Percentiles rank a stretch among this genome's conserved stretches.
These are phyloP conservation scores for Geodia barretti DNA, from an alignment of 37 sponge, comb jelly and placozoan species.

Conservation along the genomic window DNA sequence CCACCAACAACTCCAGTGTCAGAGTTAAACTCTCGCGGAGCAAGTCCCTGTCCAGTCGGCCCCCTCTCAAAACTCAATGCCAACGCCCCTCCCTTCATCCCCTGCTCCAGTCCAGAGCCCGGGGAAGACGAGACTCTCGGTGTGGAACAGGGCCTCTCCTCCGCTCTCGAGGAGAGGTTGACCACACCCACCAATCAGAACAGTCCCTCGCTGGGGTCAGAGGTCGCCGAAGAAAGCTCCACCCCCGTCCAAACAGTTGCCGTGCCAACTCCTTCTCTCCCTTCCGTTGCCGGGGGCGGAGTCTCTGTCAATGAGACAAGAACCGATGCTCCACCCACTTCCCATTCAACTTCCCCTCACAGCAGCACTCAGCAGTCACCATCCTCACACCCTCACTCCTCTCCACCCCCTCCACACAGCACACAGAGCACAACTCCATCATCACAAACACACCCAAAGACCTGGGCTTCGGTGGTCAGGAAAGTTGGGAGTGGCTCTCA, in stretches of 20 bases:
- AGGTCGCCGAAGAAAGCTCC: background rate
- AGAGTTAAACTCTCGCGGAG: background rate
- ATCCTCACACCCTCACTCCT: background rate
- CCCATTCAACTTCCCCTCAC: background rate
- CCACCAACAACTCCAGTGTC: conserved; percentile 43
- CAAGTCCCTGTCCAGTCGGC: no score
- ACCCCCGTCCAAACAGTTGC: background rate
- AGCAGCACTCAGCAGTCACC: background rate
- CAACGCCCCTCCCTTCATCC: conserved; percentile 50
- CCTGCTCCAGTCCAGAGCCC: background rate
- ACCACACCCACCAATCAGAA: background rate
- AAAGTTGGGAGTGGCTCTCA: background rate
- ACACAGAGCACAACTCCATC: no score
- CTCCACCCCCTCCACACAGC: background rate
- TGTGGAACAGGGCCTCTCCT: background rate
- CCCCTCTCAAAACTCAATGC: conserved; percentile 20
- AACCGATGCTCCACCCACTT: background rate
- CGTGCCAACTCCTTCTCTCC: background rate
- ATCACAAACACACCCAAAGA: conserved; percentile 11
- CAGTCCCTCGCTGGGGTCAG: background rate
- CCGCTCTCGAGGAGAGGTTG: background rate
- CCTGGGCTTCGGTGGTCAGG: conserved; percentile 49
- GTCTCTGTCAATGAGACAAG: background rate
- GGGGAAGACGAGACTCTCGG: background rate
- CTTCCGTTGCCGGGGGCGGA: background rate